phyloP scores from a whole-genome alignment of 1,140 invertebrate species.

The Aphidius gifuensis region DNA sequence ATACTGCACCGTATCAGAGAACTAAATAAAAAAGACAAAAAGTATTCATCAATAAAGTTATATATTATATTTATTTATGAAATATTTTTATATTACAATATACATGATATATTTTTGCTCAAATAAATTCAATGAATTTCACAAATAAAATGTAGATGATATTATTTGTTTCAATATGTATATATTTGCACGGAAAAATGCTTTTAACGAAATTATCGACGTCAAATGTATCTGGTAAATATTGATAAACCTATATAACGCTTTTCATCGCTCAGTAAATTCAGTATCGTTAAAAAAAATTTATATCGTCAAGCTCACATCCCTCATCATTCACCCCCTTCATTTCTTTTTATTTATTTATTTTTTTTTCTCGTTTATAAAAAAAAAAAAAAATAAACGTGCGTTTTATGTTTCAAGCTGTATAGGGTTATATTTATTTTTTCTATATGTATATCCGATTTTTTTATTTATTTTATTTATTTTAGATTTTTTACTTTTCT shows the following conservation, averaged over 20 bases:
- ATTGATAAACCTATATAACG: constrained; percentile 25
- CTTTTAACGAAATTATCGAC: constrained; percentile 23
- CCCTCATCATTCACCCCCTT: not conserved
- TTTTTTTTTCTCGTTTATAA: not conserved
- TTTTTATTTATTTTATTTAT: too few species aligned
- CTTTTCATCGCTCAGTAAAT: constrained; percentile 23
- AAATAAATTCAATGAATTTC: constrained; percentile 5
- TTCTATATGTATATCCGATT: too few species aligned
- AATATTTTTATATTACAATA: not conserved
- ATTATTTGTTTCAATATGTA: constrained; percentile 16
- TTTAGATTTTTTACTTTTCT: too few species aligned
- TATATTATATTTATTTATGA: not conserved
- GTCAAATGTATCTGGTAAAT: constrained; percentile 20
- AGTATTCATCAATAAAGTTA: not conserved
- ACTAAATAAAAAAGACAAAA: not conserved
- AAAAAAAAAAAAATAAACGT: constrained; percentile 15
- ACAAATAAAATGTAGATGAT: not conserved
- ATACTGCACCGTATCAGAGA: too few species aligned
- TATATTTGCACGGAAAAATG: constrained; percentile 18
- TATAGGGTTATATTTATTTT: constrained; percentile 4
- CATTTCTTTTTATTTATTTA: constrained; percentile 1
- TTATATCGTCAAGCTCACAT: constrained; percentile 5
- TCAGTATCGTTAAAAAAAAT: constrained; percentile 16
- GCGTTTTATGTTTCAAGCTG: constrained; percentile 24
- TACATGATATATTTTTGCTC: not conserved